phyloP scores from a whole-genome alignment of 2,113 vertebrate genomes.

The Phyllopteryx taeniolatus region DNA sequence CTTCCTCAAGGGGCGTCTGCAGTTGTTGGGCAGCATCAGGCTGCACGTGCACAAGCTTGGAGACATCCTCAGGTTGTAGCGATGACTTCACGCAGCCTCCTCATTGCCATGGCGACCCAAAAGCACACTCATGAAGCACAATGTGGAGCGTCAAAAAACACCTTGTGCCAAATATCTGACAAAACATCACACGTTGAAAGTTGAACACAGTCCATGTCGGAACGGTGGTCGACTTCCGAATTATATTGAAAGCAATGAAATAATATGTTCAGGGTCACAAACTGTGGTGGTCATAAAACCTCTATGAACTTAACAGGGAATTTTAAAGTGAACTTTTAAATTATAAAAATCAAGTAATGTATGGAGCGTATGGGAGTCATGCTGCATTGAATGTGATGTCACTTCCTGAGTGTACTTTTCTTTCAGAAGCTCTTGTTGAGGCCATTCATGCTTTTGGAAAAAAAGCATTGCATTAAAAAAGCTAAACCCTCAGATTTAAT shows the following conservation, averaged over 20 bases:
- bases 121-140: neutral
- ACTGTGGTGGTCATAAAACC: too few species aligned
- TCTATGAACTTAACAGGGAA: too few species aligned
- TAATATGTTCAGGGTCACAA: too few species aligned
- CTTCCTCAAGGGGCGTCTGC: constrained; percentile 78
- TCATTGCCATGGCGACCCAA: neutral
- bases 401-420: too few species aligned
- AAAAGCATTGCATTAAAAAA: too few species aligned
- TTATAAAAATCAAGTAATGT: neutral
- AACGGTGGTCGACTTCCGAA: neutral
- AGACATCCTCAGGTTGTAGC: constrained; percentile 76
- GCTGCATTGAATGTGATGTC: neutral
- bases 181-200: too few species aligned
- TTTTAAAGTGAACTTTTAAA: neutral
- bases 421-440: too few species aligned
- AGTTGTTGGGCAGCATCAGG: constrained; percentile 78
- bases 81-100: neutral
- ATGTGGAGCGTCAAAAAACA: neutral
- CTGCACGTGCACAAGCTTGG: constrained; percentile 80
- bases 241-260: too few species aligned
- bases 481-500: too few species aligned
- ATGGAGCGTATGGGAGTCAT: neutral
- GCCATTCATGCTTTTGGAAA: too few species aligned
- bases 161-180: neutral
- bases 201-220: too few species aligned